A percentile compares a stretch with the other conserved stretches of the same genome.
phyloP scores from a whole-genome alignment of 64 coral and sea anemone species.

The Porites australiensis region DNA sequence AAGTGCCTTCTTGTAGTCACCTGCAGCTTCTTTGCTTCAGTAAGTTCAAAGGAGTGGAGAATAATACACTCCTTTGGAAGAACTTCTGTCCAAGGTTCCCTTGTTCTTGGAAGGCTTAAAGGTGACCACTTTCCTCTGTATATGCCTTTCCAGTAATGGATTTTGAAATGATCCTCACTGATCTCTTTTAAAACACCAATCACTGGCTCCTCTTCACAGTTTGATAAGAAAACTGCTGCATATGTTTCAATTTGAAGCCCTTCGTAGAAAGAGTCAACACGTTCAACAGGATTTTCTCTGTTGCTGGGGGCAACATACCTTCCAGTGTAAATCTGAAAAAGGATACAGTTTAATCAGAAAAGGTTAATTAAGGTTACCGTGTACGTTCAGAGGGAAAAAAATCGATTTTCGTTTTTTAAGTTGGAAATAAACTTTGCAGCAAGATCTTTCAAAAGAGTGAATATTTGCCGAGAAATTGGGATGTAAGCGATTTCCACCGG shows the following conservation, averaged over 20 bases:
- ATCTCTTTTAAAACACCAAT: neutral
- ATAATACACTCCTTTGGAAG: neutral
- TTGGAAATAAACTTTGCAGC: neutral
- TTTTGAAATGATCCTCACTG: neutral
- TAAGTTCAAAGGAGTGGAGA: neutral
- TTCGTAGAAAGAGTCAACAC: conserved; percentile 12
- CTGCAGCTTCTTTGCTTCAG: conserved; percentile 17
- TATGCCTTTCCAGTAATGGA: neutral
- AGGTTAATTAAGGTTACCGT: neutral
- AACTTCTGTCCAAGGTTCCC: neutral
- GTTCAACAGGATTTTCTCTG: conserved; percentile 52
- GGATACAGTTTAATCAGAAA: neutral
- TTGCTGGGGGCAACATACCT: neutral
- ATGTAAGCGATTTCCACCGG: neutral
- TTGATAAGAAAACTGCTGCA: conserved; percentile 19
- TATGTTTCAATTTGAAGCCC: neutral
- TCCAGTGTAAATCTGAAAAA: conserved; percentile 68
- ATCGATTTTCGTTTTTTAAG: neutral
- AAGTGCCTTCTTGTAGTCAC: neutral
- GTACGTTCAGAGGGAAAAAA: neutral
- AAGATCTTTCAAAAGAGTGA: conserved; percentile 6
- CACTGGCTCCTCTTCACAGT: conserved; percentile 23
- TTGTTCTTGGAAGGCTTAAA: neutral
- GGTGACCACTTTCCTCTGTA: conserved; percentile 1
- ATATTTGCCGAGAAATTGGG: neutral